A percentile compares a stretch with the other conserved stretches of the same genome.
Conservation (phyloP, 2,888 invertebrate genomes). For the Diloba caeruleocephala region DNA sequence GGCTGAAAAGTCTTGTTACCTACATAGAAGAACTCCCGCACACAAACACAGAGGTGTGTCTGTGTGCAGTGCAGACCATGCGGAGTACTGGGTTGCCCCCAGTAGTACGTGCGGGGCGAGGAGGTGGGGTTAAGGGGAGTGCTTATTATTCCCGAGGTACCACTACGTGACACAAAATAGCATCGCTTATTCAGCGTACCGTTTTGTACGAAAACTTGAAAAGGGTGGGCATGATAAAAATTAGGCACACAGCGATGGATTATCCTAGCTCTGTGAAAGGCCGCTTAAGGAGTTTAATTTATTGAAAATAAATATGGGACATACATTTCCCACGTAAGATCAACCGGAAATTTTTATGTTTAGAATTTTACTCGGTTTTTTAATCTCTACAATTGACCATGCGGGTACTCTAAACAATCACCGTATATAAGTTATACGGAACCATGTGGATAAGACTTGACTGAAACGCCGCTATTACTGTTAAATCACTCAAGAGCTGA, state of each 20-base stretch:
- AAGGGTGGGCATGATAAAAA: constrained; percentile 37
- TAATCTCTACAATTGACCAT: too few species aligned
- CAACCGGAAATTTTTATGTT: constrained; percentile 1
- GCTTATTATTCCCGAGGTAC: constrained; percentile 52
- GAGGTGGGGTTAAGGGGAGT: constrained; percentile 26
- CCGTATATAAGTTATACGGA: too few species aligned
- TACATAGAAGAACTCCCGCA: constrained; percentile 2
- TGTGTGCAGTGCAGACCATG: constrained; percentile 15
- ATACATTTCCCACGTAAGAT: not conserved
- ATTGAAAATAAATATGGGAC: not conserved
- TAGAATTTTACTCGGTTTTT: too few species aligned
- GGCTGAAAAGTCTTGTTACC: constrained; percentile 7
- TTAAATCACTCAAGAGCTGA: too few species aligned
- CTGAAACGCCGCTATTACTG: too few species aligned
- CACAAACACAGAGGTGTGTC: constrained; percentile 14
- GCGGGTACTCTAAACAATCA: too few species aligned
- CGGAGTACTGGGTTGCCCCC: constrained; percentile 1
- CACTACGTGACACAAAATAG: constrained; percentile 40
- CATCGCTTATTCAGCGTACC: constrained; percentile 44
- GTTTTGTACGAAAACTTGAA: constrained; percentile 39
- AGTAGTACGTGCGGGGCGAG: not conserved
- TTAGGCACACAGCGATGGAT: constrained; percentile 6
- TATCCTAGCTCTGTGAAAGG: not conserved
- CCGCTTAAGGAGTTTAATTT: not conserved
- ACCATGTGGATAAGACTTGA: too few species aligned